Evolutionary conservation across 2,888 invertebrate species (phyloP), one percentile per base, ranked within the genome.

Genomic region (Xestobium rufovillosum): DNA sequence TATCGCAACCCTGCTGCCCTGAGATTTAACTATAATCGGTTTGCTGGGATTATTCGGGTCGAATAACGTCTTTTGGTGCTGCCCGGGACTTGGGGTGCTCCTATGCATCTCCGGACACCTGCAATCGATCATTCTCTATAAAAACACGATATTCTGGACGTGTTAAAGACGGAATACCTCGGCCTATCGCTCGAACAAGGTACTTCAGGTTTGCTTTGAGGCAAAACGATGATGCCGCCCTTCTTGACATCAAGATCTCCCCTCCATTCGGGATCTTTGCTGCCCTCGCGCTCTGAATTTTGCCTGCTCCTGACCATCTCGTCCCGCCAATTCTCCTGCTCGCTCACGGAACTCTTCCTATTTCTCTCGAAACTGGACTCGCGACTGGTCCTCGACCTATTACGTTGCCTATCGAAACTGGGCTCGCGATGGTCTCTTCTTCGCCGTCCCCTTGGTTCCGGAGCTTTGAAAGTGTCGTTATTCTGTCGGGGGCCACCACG

Each of bases 1-100:
- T 3, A 55, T 55, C 26, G 59, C 55, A 11, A 61, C 60, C 50
- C 71, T 59, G 36, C 60, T 64, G 40, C 66, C 67, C 4, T 67
- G 59, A 14, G 70, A 65, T 51, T 75, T 76, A 40, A 83, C 75
- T 47, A 83, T 72, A 44, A 85, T 84, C 12, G 83, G 83, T 65
- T 78, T 82, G 40, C 74, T 75, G 1, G 78, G 78, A 60, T 78
- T 78, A 47, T 73, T 73, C 1, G 75, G 78, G 60, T 79, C 76
- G 48, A 70, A 79, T 3, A 79, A 60, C 10, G 70, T 73, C 49
- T 72, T 70, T 47, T 70, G 69, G 33, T 65, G 60, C 37, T 53
- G 53, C 2, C 47, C 49, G 9, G 48, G 37, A 23, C 42, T 44
- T 14, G 40, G 23, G 6, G 6, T n/a, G 23, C 6, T 8, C n/a